phyloP scores from a whole-genome alignment of 2,113 vertebrate species.

The Hemiscyllium ocellatum region DNA sequence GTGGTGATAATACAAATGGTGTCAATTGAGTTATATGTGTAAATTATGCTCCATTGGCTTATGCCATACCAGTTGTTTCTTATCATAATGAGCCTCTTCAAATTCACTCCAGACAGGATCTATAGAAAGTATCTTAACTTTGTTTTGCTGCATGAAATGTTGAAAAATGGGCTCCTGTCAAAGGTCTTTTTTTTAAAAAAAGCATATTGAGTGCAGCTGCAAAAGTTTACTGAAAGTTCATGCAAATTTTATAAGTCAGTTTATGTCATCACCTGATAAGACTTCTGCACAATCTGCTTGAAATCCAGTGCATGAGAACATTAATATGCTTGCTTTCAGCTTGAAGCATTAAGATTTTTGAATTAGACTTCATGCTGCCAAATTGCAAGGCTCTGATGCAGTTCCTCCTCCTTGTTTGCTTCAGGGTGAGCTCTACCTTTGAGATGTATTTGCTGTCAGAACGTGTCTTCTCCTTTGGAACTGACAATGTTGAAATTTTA shows the following conservation, averaged over 20 bases:
- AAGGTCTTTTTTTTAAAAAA: conserved; percentile 12
- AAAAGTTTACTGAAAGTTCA: not conserved
- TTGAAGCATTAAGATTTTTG: conserved; percentile 6
- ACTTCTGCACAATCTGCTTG: not conserved
- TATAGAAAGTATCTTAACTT: not conserved
- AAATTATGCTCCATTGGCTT: not conserved
- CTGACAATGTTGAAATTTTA: conserved; percentile 72
- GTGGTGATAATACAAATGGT: not conserved
- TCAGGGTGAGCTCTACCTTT: conserved; percentile 80
- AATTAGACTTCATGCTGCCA: not conserved
- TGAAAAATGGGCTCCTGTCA: not conserved
- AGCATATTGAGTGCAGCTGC: not conserved
- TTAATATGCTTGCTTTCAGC: not conserved
- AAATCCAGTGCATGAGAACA: not conserved
- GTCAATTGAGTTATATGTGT: not conserved
- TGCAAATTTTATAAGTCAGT: not conserved
- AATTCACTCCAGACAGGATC: not conserved
- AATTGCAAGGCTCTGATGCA: conserved; percentile 39
- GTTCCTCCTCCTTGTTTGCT: conserved; percentile 45
- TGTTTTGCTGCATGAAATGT: not conserved
- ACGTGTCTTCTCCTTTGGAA: conserved; percentile 74
- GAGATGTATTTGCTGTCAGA: conserved; percentile 84
- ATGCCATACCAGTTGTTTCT: not conserved
- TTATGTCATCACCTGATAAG: not conserved
- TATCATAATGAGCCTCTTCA: not conserved